phyloP scores from a whole-genome alignment of 2,113 vertebrate species.

The Callaeas wilsoni region DNA sequence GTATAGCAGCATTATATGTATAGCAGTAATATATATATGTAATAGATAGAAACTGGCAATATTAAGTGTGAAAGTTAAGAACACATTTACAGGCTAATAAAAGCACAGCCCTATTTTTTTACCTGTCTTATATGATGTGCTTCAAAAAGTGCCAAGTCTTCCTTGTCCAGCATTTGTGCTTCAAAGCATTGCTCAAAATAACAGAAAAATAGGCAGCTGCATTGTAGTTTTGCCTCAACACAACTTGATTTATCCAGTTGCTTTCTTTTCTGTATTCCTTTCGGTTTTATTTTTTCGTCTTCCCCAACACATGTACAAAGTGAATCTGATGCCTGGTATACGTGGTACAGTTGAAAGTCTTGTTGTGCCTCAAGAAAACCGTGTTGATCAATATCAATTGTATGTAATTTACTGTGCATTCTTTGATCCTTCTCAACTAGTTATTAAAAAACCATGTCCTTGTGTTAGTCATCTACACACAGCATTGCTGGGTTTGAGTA shows the following conservation, averaged over 20 bases:
- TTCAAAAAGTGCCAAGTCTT: not conserved
- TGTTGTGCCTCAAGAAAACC: conserved; percentile 36
- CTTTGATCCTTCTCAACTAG: conserved; percentile 26
- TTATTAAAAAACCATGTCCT: conserved; percentile 40
- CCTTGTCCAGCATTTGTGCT: not conserved
- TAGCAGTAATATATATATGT: not conserved
- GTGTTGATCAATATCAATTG: conserved; percentile 55
- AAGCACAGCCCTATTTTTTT: not conserved
- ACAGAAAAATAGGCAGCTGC: not conserved
- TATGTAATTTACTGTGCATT: conserved; percentile 32
- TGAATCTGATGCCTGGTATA: not conserved
- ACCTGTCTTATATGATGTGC: not conserved
- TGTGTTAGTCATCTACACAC: not conserved
- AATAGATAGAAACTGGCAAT: not conserved
- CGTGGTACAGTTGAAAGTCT: not conserved
- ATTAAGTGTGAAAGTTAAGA: not conserved
- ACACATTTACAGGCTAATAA: not conserved
- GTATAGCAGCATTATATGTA: not conserved
- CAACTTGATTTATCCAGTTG: not conserved
- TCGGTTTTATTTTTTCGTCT: not conserved
- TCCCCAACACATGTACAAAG: not conserved
- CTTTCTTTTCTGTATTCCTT: not conserved
- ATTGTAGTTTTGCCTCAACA: not conserved
- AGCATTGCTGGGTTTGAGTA: not conserved
- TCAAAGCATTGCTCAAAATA: not conserved